Evolutionary conservation across 1,140 invertebrate genomes (phyloP), one percentile per base, ranked within the genome.

Genomic region (Micrasema minimum): DNA sequence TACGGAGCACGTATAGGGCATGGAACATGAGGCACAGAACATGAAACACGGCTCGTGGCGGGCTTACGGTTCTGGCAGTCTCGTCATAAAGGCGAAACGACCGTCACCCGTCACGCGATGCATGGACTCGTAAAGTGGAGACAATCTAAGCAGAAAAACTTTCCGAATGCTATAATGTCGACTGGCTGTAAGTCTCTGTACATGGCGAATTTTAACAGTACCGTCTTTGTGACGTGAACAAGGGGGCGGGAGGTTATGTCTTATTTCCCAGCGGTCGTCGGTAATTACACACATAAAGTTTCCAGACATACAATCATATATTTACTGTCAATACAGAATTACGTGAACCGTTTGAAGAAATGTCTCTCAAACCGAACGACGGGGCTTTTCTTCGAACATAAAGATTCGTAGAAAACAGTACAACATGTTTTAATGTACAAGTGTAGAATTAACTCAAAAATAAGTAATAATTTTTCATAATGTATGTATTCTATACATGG

Each of bases 61-160:
- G 3, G 18, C 18, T 16, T 20, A 2, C 46, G 9, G 10, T 11
- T 11, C 23, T 11, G 23, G 26, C 3, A 14, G 11, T 53, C 50
- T 23, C 50, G 50, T 31, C 26, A 31, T 53, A 48, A 53, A 53
- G 50, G 26, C 50, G 50, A 53, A 3, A 53, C 26, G 50, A 31
- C 50, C 14, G 50, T 53, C 48, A 51, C 48, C 16, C 48, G 48
- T 20, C 23, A 53, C 23, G n/a, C 50, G 50, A 31, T 31, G 26
- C 26, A 7, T 4, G 26, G 50, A 53, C 50, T 53, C 50, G 50
- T 53, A 53, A 53, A 53, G 26, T 31, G 20, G 48, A 53, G 23
- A 53, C 50, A 23, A 26, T 53, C 12, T 31, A 53, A 12, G 50
- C 50, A 7, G 23, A 53, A 53, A 53, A 53, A 31, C 50, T 53